These are phyloP conservation scores for Percopsis omiscomaycus DNA, from an alignment of 2,797 vertebrate genomes.

Conservation along the genomic window DNA sequence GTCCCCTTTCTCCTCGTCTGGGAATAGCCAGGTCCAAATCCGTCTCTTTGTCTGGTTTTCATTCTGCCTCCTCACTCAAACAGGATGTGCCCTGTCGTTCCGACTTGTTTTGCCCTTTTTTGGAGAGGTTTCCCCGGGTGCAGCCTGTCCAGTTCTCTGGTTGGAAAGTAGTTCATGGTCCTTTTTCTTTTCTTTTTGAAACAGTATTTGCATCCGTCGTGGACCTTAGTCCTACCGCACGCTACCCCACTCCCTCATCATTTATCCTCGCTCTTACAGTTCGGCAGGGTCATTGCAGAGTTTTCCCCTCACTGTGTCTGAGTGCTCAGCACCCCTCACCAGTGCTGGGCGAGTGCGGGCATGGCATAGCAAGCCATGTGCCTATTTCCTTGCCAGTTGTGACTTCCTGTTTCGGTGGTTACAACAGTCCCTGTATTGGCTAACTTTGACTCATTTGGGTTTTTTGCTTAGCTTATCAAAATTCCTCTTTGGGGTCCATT, in stretches of 20 bases:
- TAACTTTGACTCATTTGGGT: not conserved
- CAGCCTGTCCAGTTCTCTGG: constrained; percentile 50
- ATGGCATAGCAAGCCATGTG: not conserved
- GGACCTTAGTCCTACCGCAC: constrained; percentile 7
- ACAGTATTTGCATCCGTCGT: constrained; percentile 33
- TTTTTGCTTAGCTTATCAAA: not conserved
- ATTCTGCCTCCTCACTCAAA: constrained; percentile 51
- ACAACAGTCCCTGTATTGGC: constrained; percentile 3
- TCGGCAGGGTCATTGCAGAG: not conserved
- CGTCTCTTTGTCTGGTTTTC: constrained; percentile 58
- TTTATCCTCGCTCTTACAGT: not conserved
- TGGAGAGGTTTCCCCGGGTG: constrained; percentile 44
- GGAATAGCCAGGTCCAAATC: constrained; percentile 17
- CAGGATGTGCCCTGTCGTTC: constrained; percentile 52
- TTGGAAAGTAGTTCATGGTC: constrained; percentile 43
- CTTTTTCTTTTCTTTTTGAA: constrained; percentile 9
- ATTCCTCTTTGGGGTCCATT: not conserved
- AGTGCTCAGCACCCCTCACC: too few relatives aligned
- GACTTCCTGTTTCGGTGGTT: constrained; percentile 20
- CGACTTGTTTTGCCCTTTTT: constrained; percentile 64
- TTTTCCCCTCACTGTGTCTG: not conserved
- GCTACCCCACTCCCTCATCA: constrained; percentile 9
- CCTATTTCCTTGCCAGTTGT: constrained; percentile 1
- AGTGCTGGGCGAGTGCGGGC: constrained; percentile 2
- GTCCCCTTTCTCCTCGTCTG: constrained; percentile 37